phyloP scores from a whole-genome alignment of 2,888 invertebrate species.

The Steinernema scapterisci region DNA sequence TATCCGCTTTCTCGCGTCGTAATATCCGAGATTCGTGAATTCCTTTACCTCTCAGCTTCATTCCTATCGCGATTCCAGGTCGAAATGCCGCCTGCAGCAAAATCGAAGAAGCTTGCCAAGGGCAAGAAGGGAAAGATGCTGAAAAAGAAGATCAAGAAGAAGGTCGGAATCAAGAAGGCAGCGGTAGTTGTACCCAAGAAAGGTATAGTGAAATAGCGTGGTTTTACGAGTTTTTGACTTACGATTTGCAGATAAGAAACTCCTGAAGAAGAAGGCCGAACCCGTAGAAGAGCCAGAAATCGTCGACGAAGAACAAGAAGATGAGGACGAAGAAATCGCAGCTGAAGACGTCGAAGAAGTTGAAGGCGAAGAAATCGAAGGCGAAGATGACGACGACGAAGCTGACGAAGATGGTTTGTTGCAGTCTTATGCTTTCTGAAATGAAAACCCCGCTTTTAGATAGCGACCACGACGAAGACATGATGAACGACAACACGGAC shows the following conservation, averaged over 20 bases:
- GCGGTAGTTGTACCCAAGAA: not conserved
- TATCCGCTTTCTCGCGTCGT: too few relatives aligned
- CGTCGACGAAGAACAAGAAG: not conserved
- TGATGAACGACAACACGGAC: conserved; percentile 40
- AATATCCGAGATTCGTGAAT: too few relatives aligned
- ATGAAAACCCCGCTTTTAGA: too few relatives aligned
- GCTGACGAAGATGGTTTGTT: not conserved
- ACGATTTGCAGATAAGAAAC: too few relatives aligned
- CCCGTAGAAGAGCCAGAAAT: conserved; percentile 4
- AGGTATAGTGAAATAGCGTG: not conserved
- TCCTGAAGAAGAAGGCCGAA: conserved; percentile 7
- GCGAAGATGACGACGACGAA: not conserved
- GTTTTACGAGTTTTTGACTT: too few relatives aligned
- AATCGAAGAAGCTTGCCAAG: not conserved
- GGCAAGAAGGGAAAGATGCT: conserved; percentile 15
- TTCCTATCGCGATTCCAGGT: not conserved
- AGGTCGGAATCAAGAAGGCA: not conserved
- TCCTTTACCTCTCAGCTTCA: not conserved
- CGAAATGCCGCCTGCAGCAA: not conserved
- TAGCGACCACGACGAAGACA: conserved; percentile 62
- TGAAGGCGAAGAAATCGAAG: not conserved
- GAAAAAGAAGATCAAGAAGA: conserved; percentile 16
- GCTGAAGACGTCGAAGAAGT: too few relatives aligned
- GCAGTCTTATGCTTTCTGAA: too few relatives aligned
- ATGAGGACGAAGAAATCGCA: not conserved